Evolutionary conservation across 2,113 vertebrate species (phyloP).

Genomic region (Cyprinus carpio): DNA sequence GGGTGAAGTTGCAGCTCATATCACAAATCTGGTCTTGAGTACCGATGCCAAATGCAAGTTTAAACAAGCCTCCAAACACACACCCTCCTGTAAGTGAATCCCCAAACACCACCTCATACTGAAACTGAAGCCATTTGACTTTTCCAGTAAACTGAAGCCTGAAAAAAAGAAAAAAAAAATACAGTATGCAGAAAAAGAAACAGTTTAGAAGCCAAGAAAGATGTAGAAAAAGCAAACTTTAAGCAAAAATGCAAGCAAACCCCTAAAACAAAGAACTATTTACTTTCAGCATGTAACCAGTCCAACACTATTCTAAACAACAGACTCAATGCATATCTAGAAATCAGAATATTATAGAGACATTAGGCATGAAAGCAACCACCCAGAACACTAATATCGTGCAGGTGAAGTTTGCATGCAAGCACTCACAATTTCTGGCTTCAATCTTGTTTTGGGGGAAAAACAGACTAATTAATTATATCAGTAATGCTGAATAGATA

Average conservation of each 20-base stretch:
- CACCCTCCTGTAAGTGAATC: neutral
- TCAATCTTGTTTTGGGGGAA: neutral
- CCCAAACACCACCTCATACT: constrained; percentile 13
- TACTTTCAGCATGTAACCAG: neutral
- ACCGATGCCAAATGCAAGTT: constrained; percentile 12
- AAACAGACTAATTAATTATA: too few relatives aligned
- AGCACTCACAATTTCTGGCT: neutral
- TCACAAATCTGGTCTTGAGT: neutral
- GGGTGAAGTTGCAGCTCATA: neutral
- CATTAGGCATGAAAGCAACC: neutral
- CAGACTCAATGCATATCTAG: neutral
- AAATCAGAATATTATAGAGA: neutral
- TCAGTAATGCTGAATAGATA: too few relatives aligned
- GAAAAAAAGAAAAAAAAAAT: too few relatives aligned
- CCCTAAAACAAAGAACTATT: neutral
- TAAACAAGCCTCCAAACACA: neutral
- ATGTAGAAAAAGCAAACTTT: neutral
- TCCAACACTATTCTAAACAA: neutral
- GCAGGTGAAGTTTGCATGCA: neutral
- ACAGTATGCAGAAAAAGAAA: neutral
- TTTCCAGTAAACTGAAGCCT: constrained; percentile 13
- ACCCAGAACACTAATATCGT: neutral
- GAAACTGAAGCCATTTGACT: constrained; percentile 7
- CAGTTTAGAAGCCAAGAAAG: neutral
- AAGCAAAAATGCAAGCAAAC: neutral